Conservation (phyloP, 2,797 vertebrate genomes). For the Pseudocheirus occidentalis region DNA sequence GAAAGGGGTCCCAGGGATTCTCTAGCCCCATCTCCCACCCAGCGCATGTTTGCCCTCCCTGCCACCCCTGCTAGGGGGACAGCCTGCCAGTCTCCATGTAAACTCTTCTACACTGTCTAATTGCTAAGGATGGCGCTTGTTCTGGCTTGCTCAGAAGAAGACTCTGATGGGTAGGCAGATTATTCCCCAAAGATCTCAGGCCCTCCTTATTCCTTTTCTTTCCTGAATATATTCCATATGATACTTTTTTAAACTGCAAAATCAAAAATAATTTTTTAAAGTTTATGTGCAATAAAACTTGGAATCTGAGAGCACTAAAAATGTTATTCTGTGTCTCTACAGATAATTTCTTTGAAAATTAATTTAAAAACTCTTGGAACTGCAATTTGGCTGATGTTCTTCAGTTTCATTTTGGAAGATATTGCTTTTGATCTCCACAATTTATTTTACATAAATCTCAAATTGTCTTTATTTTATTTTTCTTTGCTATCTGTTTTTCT, state of each 20-base stretch:
- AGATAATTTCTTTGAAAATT: not conserved
- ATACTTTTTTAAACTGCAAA: not conserved
- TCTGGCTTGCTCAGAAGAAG: not conserved
- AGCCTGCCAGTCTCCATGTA: not conserved
- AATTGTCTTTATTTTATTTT: not conserved
- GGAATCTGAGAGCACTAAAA: not conserved
- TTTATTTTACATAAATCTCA: not conserved
- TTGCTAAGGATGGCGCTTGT: not conserved
- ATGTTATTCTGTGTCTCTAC: not conserved
- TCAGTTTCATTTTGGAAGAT: not conserved
- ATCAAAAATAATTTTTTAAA: not conserved
- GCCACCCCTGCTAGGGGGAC: not conserved
- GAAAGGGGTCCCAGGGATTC: not conserved
- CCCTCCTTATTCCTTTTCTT: not conserved
- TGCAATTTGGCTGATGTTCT: not conserved
- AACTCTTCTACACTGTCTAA: not conserved
- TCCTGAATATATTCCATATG: not conserved
- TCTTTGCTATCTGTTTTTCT: not conserved
- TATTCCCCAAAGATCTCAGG: not conserved
- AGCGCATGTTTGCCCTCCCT: not conserved
- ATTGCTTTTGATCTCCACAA: not conserved
- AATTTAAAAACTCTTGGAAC: not conserved
- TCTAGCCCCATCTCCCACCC: not conserved
- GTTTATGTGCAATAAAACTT: not conserved
- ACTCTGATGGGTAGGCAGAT: not conserved